Base-by-base conservation (phyloP, 2,888 invertebrate genomes). In the Seira sanloemensis region DNA sequence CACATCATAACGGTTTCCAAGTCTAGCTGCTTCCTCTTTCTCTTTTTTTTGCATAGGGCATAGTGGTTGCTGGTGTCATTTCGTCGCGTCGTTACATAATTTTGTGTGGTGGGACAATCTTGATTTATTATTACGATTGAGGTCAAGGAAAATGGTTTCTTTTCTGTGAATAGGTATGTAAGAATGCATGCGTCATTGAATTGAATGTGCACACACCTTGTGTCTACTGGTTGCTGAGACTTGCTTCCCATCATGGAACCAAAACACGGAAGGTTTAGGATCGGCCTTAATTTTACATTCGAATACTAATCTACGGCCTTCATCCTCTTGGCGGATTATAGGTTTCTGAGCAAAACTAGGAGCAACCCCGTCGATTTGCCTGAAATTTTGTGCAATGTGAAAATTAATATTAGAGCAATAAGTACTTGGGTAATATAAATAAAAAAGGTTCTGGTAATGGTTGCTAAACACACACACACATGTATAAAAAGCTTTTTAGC, bases 331-430 rank as follows among this genome's bases (percentile, higher is more conserved):
- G 91, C 97, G 94, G 92, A 98, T 98, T 90, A 97, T 95, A 87
- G 98, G 98, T 93, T 98, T 98, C 93, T 98, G 97, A 92, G 97
- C 96, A 93, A 98, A 98, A 91, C 98, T 98, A 91, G 98, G 98
- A 92, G 98, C 97, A 92, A 97, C 95, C 91, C 97, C 98, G 93
- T 97, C 97, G 93, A 97, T 96, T 97, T 97, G 97, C 94, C 97
- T 97, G 93, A 12, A 92, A 91, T n/a, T n/a, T n/a, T n/a, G n/a
- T n/a, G n/a, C n/a, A n/a, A n/a, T n/a, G n/a, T n/a, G n/a, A n/a
- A n/a, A n/a, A n/a, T n/a, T n/a, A n/a, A n/a, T n/a, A n/a, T n/a
- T n/a, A n/a, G n/a, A n/a, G n/a, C n/a, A n/a, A n/a, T n/a, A n/a
- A n/a, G n/a, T n/a, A n/a, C n/a, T n/a, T n/a, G n/a, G n/a, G n/a